Evolutionary conservation across 2,113 vertebrate genomes (phyloP).

Genomic region (Heliornis fulica): DNA sequence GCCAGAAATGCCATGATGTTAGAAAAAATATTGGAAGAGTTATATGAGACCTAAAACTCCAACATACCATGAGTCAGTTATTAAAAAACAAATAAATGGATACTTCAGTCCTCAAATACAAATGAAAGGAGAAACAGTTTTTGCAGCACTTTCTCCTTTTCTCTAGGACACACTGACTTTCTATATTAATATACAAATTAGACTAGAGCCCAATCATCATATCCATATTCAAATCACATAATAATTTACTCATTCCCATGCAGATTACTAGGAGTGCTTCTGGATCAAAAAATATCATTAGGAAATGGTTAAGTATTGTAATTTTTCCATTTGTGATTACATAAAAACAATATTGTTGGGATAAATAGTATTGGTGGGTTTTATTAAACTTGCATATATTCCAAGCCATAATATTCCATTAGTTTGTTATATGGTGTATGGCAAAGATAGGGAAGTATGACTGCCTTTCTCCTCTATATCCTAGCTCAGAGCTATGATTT

Average conservation of each 20-base stretch:
- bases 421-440: not conserved
- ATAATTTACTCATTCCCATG: not conserved
- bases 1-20: slow-evolving; percentile 56
- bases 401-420: not conserved
- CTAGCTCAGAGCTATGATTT: not conserved
- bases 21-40: slow-evolving; percentile 60
- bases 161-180: not conserved
- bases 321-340: not conserved
- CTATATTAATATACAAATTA: not conserved
- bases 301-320: not conserved
- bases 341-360: not conserved
- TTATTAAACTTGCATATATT: not conserved
- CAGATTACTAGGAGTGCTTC: not conserved
- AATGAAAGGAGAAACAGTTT: not conserved
- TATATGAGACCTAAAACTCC: slow-evolving; percentile 26
- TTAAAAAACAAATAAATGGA: slow-evolving; percentile 66
- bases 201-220: not conserved
- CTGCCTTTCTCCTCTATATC: not conserved
- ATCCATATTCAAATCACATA: not conserved
- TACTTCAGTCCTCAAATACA: not conserved
- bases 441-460: not conserved
- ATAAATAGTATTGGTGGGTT: accelerated
- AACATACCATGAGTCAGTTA: not conserved
- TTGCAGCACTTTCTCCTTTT: not conserved
- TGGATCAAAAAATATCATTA: not conserved